phyloP scores from a whole-genome alignment of 2,888 invertebrate genomes.

The Ametastegia equiseti region DNA sequence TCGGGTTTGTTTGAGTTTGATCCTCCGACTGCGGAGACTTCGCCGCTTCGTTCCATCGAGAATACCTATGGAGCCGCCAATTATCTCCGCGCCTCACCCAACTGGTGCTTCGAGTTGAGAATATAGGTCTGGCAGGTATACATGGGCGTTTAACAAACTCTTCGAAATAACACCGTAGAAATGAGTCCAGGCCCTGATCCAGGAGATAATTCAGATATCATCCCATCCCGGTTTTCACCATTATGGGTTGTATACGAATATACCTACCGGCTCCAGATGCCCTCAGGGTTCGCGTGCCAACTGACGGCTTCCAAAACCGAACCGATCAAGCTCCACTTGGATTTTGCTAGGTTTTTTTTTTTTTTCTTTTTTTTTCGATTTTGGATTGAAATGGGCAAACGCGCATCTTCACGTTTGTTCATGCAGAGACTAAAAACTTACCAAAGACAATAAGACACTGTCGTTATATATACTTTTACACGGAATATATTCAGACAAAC shows the following conservation, averaged over 20 bases:
- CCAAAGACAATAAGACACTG: neutral
- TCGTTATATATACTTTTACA: neutral
- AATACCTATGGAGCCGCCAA: conserved; percentile 69
- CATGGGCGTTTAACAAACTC: conserved; percentile 45
- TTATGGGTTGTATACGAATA: no score
- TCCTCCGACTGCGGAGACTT: conserved; percentile 25
- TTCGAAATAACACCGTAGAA: conserved; percentile 19
- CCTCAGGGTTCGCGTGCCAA: conserved; percentile 70
- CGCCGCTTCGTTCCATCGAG: neutral
- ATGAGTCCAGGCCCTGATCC: conserved; percentile 54
- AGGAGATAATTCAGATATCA: conserved; percentile 71
- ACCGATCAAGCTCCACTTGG: no score
- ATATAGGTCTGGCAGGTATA: neutral
- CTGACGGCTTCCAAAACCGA: conserved; percentile 64
- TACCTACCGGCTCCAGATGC: conserved; percentile 57
- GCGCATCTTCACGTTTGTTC: no score
- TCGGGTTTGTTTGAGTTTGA: conserved; percentile 29
- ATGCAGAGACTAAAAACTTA: no score
- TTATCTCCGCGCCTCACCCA: conserved; percentile 70
- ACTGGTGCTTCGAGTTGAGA: conserved; percentile 58
- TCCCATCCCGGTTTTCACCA: conserved; percentile 61
- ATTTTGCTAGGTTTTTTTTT: no score
- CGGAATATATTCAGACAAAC: neutral
- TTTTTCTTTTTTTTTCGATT: no score
- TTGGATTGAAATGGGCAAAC: neutral